Evolutionary conservation across 1,140 invertebrate genomes (phyloP), one percentile per base, ranked within the genome.

Genomic region (Streblospio benedicti): DNA sequence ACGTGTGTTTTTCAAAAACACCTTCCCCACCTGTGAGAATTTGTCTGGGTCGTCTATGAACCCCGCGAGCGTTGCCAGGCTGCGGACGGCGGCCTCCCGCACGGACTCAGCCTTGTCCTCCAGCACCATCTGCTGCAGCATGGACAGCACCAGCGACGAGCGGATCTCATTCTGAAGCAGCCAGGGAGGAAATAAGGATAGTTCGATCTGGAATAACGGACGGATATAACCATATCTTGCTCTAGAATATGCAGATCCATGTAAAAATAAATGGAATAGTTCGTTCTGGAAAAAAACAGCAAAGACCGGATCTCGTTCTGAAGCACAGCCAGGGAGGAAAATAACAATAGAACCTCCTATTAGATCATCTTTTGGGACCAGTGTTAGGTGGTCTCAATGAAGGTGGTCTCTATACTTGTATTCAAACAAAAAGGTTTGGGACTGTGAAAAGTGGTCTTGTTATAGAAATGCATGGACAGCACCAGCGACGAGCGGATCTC

Each of bases 381-480:
- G n/a, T n/a, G n/a, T n/a, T n/a, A n/a, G n/a, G n/a, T n/a, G n/a
- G n/a, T n/a, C n/a, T n/a, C n/a, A n/a, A n/a, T n/a, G n/a, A n/a
- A n/a, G n/a, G n/a, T n/a, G n/a, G n/a, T n/a, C n/a, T n/a, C n/a
- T n/a, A n/a, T n/a, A n/a, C n/a, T n/a, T n/a, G n/a, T n/a, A n/a
- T n/a, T n/a, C n/a, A n/a, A n/a, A n/a, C n/a, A n/a, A n/a, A n/a
- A n/a, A n/a, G n/a, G n/a, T n/a, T n/a, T n/a, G n/a, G n/a, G n/a
- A n/a, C n/a, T n/a, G n/a, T n/a, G n/a, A n/a, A n/a, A n/a, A n/a
- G n/a, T n/a, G n/a, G n/a, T n/a, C n/a, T n/a, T n/a, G n/a, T n/a
- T n/a, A n/a, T n/a, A n/a, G n/a, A n/a, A n/a, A n/a, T n/a, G 72
- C 82, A 88, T 87, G 18, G 86, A 87, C 28, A 88, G 71, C 67